Conservation (phyloP, 2,797 vertebrate genomes). For the Squalus acanthias region DNA sequence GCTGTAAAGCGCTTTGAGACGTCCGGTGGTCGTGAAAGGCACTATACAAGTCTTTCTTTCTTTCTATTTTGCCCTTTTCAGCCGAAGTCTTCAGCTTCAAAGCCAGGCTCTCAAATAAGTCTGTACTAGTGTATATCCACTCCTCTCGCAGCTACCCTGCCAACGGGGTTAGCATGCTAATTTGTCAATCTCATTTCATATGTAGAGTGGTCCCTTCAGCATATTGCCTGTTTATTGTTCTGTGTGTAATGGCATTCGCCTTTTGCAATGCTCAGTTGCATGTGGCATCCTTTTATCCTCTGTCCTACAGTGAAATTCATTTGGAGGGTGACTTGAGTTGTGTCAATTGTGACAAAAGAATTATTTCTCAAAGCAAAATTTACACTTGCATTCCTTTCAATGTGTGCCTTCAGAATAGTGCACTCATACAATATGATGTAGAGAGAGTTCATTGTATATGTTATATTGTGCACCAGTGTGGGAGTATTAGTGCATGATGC, state of each 20-base stretch:
- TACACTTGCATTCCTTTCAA: neutral
- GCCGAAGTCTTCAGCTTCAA: too few relatives aligned
- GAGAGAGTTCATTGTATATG: neutral
- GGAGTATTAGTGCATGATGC: neutral
- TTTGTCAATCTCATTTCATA: neutral
- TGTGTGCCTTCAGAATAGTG: neutral
- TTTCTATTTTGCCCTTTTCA: too few relatives aligned
- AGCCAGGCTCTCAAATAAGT: too few relatives aligned
- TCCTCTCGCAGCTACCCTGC: too few relatives aligned
- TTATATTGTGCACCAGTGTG: neutral
- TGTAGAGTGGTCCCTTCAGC: neutral
- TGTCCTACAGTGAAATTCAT: neutral
- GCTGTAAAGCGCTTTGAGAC: too few relatives aligned
- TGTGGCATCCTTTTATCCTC: neutral
- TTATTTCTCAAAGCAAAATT: neutral
- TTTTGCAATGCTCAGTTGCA: neutral
- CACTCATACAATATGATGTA: neutral
- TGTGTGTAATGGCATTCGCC: neutral
- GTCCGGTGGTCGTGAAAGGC: too few relatives aligned
- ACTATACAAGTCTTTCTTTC: too few relatives aligned
- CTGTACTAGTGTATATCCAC: too few relatives aligned
- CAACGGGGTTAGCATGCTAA: neutral
- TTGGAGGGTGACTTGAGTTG: neutral
- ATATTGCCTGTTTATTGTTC: neutral
- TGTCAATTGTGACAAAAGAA: neutral